Evolutionary conservation across 2,113 vertebrate species (phyloP), one percentile per base, ranked within the genome.

Genomic region (Kryptolebias marmoratus): DNA sequence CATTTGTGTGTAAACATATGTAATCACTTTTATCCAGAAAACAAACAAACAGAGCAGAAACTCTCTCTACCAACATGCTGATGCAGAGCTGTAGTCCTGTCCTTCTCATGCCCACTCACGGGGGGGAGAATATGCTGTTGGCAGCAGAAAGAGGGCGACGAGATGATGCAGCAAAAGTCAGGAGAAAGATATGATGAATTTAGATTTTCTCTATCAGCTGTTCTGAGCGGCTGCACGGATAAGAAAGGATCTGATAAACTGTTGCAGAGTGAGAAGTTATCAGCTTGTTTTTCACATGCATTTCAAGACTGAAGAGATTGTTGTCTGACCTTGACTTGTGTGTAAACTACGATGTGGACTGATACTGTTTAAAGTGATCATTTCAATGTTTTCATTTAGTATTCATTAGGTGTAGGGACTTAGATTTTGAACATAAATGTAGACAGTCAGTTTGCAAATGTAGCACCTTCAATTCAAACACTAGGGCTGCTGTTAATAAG

Each of bases 71-170:
- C 28, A 57, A 49, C 9, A 49, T 39, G 42, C 64, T 70, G 64
- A 72, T 75, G 58, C 72, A 52, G 44, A 53, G 64, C 44, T 69
- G 49, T 72, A 76, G 61, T 39, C n/a, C 65, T 48, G 69, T 57
- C 12, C 55, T 56, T 50, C 62, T 68, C 49, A 47, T 68, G 71
- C 62, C 50, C 75, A 54, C 39, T 75, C 75, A 71, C 75, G 68
- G 45, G 11, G 44, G 3, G 53, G 42, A 80, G 77, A 84, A 79
- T 84, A 63, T 75, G 88, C 83, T 73, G 58, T 71, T 57, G 47
- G 71, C 71, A 70, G 88, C 82, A 84, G 64, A 82, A 79, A 31
- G 31, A 59, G 55, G 65, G 2, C 4, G 11, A 64, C 75, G 63
- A 63, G 64, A 66, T 50, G 72, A 81, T 75, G 73, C 58, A 63